Conservation (phyloP, 1,140 invertebrate genomes). For the Scaptomyza hsui region DNA sequence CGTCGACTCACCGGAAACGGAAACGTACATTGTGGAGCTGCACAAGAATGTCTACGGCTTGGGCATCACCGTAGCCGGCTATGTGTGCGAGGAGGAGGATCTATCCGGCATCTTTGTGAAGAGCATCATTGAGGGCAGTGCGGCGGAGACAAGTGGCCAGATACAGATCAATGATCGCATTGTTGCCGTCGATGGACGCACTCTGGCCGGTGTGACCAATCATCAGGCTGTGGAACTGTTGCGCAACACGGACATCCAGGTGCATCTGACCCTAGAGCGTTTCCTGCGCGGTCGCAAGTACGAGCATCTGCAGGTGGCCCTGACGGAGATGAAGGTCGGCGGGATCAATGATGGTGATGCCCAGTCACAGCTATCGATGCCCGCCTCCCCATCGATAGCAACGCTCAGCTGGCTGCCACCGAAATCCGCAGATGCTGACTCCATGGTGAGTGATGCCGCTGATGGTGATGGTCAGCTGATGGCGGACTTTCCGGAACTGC, state of each 20-base stretch:
- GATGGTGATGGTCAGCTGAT: slow-evolving; percentile 68
- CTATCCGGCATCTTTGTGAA: slow-evolving; percentile 96
- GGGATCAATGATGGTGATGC: slow-evolving; percentile 83
- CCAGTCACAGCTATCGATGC: slow-evolving; percentile 85
- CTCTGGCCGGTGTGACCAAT: slow-evolving; percentile 93
- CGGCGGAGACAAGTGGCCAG: slow-evolving; percentile 93
- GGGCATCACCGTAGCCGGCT: slow-evolving; percentile 88
- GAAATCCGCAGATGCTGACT: slow-evolving; percentile 85
- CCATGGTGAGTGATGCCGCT: slow-evolving; percentile 85
- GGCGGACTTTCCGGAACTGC: slow-evolving; percentile 87
- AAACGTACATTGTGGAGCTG: slow-evolving; percentile 87
- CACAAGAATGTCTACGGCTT: slow-evolving; percentile 88
- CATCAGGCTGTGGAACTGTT: slow-evolving; percentile 95
- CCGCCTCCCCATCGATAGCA: slow-evolving; percentile 89
- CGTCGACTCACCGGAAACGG: slow-evolving; percentile 85
- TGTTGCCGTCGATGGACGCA: slow-evolving; percentile 92
- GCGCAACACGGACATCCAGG: slow-evolving; percentile 92
- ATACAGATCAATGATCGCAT: slow-evolving; percentile 97
- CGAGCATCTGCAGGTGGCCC: slow-evolving; percentile 94
- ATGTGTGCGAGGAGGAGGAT: slow-evolving; percentile 92
- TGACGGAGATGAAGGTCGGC: slow-evolving; percentile 87
- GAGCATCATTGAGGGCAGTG: slow-evolving; percentile 95
- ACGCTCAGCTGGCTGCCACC: slow-evolving; percentile 90
- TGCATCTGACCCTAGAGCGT: slow-evolving; percentile 91
- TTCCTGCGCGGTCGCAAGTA: slow-evolving; percentile 94